Conservation (phyloP, 2,888 invertebrate species). For the Onchidella celtica region DNA sequence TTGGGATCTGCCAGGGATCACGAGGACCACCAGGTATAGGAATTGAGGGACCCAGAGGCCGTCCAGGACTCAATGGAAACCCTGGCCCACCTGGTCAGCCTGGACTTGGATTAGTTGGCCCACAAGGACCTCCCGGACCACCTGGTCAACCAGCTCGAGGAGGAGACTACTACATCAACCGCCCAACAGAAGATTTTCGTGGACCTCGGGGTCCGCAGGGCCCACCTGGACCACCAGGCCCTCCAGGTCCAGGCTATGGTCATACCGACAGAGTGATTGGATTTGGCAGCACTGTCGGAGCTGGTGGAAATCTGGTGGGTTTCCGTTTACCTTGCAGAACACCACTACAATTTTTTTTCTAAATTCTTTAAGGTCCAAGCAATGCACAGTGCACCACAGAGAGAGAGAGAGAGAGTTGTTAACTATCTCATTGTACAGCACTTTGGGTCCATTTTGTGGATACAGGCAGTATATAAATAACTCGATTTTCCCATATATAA, state of each 20-base stretch:
- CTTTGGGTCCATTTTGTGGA: too few relatives aligned
- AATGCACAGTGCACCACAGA: too few relatives aligned
- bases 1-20: constrained; percentile 58
- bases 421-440: too few relatives aligned
- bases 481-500: too few relatives aligned
- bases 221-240: constrained; percentile 70
- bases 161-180: not conserved
- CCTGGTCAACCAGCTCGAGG: constrained; percentile 57
- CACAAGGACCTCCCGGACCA: constrained; percentile 57
- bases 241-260: constrained; percentile 54
- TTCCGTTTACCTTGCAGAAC: not conserved
- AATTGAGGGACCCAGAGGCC: constrained; percentile 50
- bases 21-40: constrained; percentile 48
- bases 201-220: constrained; percentile 56
- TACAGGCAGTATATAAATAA: too few relatives aligned
- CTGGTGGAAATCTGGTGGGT: constrained; percentile 43
- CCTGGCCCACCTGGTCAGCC: constrained; percentile 53
- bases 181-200: not conserved
- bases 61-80: constrained; percentile 58
- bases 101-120: constrained; percentile 48
- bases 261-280: constrained; percentile 33
- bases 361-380: too few relatives aligned
- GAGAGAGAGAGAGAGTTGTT: too few relatives aligned
- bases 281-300: constrained; percentile 40
- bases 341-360: not conserved